Evolutionary conservation across 2,113 vertebrate genomes (phyloP).

Genomic region (Stegostoma tigrinum): DNA sequence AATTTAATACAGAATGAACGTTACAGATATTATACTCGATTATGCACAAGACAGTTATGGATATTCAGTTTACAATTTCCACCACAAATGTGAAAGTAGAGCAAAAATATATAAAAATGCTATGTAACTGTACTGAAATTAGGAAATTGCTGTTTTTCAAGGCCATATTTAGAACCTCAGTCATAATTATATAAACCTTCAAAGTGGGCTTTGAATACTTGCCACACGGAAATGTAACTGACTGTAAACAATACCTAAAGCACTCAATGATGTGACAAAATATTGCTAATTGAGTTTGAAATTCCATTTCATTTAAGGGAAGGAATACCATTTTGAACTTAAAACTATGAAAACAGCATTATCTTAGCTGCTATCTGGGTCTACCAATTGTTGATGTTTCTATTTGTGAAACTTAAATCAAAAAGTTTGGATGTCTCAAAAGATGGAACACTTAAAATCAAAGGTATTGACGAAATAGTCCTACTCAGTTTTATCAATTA

Average conservation of each 20-base stretch:
- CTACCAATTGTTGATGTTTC: neutral
- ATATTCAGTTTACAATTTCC: conserved; percentile 2
- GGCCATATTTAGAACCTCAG: neutral
- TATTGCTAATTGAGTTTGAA: neutral
- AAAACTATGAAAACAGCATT: neutral
- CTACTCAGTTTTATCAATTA: neutral
- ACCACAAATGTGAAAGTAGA: neutral
- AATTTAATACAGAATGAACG: conserved; percentile 14
- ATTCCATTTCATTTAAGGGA: neutral
- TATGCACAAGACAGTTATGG: neutral
- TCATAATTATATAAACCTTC: neutral
- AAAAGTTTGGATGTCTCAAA: neutral
- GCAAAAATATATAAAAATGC: conserved; percentile 20
- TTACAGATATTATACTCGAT: conserved; percentile 3
- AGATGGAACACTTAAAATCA: neutral
- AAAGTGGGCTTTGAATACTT: neutral
- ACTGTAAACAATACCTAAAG: conserved; percentile 27
- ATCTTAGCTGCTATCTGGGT: neutral
- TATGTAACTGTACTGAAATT: conserved; percentile 3
- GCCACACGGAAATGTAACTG: neutral
- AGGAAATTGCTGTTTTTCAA: neutral
- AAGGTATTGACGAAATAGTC: neutral
- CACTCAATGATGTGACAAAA: neutral
- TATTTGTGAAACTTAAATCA: neutral
- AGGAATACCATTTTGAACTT: neutral